Conservation (phyloP, 2,113 vertebrate genomes). For the Craseonycteris thonglongyai region DNA sequence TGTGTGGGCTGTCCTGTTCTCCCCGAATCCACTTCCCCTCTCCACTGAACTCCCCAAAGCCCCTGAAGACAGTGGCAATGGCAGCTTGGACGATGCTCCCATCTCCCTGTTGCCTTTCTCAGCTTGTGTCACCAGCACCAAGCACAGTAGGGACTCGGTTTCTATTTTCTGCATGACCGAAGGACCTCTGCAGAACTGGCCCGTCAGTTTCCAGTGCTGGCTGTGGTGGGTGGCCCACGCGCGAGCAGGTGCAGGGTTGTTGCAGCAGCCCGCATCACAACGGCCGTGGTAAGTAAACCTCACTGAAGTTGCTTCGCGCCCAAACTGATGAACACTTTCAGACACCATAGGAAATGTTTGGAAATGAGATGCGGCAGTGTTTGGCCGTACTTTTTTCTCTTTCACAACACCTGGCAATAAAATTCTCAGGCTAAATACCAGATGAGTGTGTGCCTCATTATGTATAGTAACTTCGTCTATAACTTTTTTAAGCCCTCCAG, state of each 20-base stretch:
- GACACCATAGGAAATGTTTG: background rate
- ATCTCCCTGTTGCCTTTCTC: background rate
- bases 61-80: background rate
- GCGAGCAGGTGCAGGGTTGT: too few species aligned
- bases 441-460: conserved; percentile 32
- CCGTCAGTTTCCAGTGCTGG: background rate
- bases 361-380: background rate
- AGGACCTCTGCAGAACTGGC: fast-evolving
- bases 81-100: background rate
- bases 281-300: fast-evolving
- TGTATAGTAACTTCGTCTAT: conserved; percentile 40
- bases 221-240: fast-evolving
- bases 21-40: background rate
- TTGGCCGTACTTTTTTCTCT: background rate
- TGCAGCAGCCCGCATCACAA: fast-evolving
- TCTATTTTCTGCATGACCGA: fast-evolving
- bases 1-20: background rate
- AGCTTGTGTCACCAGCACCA: background rate
- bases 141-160: fast-evolving
- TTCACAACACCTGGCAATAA: conserved; percentile 49
- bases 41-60: fast-evolving
- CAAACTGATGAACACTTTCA: background rate
- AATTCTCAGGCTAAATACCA: conserved; percentile 43
- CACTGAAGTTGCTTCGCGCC: background rate
- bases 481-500: conserved; percentile 71